Conservation (phyloP, 1,140 invertebrate species). For the Pristionchus pacificus region DNA sequence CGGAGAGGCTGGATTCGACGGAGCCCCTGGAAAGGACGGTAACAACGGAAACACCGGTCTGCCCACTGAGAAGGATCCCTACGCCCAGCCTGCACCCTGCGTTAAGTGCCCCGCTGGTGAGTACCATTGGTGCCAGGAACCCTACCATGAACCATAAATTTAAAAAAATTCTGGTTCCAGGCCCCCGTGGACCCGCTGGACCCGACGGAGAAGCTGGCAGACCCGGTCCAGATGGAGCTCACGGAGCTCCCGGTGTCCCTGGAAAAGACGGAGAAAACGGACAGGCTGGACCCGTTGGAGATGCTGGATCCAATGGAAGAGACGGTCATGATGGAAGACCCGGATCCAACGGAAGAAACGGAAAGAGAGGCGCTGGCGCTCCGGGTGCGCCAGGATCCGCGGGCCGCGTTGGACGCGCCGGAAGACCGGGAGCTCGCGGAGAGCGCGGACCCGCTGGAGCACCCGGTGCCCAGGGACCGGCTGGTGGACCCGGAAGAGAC, state of each 20-base stretch:
- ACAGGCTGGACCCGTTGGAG: background rate
- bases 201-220: background rate
- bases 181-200: background rate
- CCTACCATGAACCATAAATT: background rate
- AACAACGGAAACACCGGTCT: background rate
- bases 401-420: background rate
- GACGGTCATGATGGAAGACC: background rate
- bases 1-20: background rate
- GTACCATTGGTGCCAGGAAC: background rate
- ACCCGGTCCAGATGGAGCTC: background rate
- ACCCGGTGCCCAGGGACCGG: background rate
- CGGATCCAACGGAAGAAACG: background rate
- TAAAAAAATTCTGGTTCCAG: background rate
- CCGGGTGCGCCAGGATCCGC: background rate
- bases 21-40: background rate
- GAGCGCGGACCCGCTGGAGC: background rate
- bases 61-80: background rate
- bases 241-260: background rate
- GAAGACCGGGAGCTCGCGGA: background rate
- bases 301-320: background rate
- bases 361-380: background rate
- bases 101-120: background rate
- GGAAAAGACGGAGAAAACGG: background rate
- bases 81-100: background rate
- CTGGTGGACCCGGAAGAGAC: background rate